Conservation (phyloP, 2,113 vertebrate species). For the Proteles cristata region DNA sequence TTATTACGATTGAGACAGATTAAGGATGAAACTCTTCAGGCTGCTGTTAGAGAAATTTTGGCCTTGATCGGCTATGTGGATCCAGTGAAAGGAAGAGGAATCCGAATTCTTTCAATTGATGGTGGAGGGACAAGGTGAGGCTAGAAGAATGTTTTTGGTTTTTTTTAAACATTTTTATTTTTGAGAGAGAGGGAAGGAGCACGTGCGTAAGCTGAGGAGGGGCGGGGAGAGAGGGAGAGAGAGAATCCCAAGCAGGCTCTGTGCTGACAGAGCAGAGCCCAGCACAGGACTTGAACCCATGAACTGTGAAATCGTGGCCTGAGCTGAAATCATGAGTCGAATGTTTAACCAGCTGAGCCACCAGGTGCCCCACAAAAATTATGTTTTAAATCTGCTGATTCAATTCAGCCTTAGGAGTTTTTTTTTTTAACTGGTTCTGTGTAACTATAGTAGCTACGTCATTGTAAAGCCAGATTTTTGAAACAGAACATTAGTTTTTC, state of each 20-base stretch:
- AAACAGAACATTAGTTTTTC: neutral
- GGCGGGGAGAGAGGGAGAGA: no score
- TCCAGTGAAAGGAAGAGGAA: constrained; percentile 93
- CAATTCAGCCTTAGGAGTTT: neutral
- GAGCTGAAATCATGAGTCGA: no score
- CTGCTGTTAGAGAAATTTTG: constrained; percentile 94
- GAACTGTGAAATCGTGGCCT: no score
- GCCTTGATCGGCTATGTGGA: constrained; percentile 93
- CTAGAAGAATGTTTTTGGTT: neutral
- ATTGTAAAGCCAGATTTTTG: neutral
- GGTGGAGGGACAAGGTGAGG: constrained; percentile 97
- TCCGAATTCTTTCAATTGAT: constrained; percentile 94
- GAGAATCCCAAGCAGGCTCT: no score
- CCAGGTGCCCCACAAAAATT: no score
- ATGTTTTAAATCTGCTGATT: no score
- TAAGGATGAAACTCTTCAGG: constrained; percentile 92
- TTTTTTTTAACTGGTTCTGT: neutral
- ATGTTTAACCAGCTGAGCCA: no score
- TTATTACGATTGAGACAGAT: constrained; percentile 92
- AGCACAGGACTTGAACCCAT: no score
- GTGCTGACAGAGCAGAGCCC: no score
- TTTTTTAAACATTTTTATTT: neutral
- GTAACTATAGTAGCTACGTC: neutral
- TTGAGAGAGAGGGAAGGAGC: no score
- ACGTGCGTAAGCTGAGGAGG: no score